Conservation (phyloP, 2,113 vertebrate genomes). For the Cricetomys ansorgei region DNA sequence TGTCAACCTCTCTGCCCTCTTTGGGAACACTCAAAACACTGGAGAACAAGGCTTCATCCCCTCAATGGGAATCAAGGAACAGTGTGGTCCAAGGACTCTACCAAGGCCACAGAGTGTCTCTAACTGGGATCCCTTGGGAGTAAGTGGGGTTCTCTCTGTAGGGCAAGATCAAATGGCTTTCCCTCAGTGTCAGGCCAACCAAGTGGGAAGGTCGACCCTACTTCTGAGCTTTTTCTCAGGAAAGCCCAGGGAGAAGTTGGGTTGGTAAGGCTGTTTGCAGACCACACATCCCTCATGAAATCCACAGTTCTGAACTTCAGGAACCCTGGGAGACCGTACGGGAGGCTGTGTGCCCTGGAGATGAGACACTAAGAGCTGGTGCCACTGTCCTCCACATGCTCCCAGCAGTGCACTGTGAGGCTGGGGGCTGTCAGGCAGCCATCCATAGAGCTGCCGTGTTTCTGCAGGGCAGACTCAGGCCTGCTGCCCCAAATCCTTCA, state of each 20-base stretch:
- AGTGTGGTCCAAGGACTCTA: background rate
- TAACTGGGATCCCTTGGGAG: background rate
- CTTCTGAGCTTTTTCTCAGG: background rate
- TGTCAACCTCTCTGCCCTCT: background rate
- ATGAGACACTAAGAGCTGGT: too few species aligned
- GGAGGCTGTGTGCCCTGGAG: background rate
- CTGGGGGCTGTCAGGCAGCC: background rate
- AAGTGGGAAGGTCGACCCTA: background rate
- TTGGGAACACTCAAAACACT: background rate
- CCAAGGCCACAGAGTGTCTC: background rate
- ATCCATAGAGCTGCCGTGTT: background rate
- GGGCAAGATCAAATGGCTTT: too few species aligned
- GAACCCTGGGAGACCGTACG: background rate
- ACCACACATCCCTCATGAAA: fast-evolving
- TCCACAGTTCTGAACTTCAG: background rate
- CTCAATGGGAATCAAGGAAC: too few species aligned
- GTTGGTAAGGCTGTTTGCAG: background rate
- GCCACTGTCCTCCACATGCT: background rate
- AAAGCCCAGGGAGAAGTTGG: background rate
- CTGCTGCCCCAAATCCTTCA: background rate
- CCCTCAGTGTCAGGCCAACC: background rate
- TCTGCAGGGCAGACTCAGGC: background rate
- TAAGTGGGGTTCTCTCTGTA: background rate
- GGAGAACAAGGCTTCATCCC: background rate
- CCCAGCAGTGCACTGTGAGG: background rate